phyloP scores from a whole-genome alignment of 2,797 vertebrate genomes.

The Coracias cyanogaster region DNA sequence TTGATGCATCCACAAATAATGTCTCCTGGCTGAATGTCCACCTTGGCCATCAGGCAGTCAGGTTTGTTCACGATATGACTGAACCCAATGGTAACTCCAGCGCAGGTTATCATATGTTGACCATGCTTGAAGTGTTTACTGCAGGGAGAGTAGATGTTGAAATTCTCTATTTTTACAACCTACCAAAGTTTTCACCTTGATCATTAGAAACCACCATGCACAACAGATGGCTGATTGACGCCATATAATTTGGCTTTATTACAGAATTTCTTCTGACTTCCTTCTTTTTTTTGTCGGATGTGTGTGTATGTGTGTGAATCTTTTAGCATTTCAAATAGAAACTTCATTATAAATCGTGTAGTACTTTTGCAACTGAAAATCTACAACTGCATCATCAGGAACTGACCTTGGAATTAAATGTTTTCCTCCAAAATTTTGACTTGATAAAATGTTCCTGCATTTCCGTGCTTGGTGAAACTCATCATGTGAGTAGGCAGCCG shows the following conservation, averaged over 20 bases:
- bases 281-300: background rate
- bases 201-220: background rate
- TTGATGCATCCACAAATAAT: background rate
- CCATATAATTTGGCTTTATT: background rate
- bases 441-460: slow-evolving; percentile 13
- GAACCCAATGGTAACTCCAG: background rate
- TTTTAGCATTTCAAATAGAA: background rate
- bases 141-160: background rate
- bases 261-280: background rate
- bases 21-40: background rate
- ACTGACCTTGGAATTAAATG: slow-evolving; percentile 26
- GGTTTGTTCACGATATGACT: fast-evolving
- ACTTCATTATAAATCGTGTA: background rate
- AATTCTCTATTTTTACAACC: background rate
- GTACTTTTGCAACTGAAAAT: background rate
- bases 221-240: slow-evolving; percentile 44
- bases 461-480: slow-evolving; percentile 30
- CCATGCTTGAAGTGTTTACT: background rate
- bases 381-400: background rate
- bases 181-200: slow-evolving; percentile 42
- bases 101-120: background rate
- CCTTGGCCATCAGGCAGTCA: background rate
- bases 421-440: slow-evolving; percentile 1
- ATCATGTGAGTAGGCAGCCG: slow-evolving; percentile 12
- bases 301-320: background rate